Conservation (phyloP, 2,888 invertebrate species). For the Agrotis puta region DNA sequence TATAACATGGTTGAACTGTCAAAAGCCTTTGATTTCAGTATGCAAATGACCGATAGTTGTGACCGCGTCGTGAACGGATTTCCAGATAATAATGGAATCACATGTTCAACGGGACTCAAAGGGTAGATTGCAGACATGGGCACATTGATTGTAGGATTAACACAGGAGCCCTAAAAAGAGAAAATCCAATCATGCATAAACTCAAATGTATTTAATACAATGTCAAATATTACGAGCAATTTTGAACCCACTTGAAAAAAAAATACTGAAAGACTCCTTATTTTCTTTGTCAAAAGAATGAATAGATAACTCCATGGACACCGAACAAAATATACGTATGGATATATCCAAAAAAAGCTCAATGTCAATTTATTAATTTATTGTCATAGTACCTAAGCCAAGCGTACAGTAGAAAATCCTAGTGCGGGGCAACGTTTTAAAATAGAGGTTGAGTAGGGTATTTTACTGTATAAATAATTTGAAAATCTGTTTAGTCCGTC, state of each 20-base stretch:
- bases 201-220: background rate
- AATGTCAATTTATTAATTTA: no score
- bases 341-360: background rate
- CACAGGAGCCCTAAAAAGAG: no score
- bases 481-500: no score
- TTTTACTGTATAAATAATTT: no score
- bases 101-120: background rate
- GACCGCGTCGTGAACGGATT: slow-evolving; percentile 1
- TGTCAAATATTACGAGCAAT: background rate
- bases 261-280: no score
- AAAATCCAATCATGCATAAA: background rate
- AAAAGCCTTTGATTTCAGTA: slow-evolving; percentile 42
- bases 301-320: background rate
- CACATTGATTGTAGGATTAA: background rate
- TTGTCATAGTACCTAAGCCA: no score
- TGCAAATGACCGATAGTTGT: slow-evolving; percentile 28
- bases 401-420: no score
- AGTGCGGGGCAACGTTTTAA: no score
- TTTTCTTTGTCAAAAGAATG: background rate
- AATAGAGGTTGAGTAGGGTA: no score
- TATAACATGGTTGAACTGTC: slow-evolving; percentile 15
- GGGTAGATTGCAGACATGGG: background rate
- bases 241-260: no score
- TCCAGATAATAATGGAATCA: background rate
- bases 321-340: background rate